These are phyloP conservation scores for Dasypogon diadema DNA, from an alignment of 2,888 invertebrate genomes.

Conservation along the genomic window DNA sequence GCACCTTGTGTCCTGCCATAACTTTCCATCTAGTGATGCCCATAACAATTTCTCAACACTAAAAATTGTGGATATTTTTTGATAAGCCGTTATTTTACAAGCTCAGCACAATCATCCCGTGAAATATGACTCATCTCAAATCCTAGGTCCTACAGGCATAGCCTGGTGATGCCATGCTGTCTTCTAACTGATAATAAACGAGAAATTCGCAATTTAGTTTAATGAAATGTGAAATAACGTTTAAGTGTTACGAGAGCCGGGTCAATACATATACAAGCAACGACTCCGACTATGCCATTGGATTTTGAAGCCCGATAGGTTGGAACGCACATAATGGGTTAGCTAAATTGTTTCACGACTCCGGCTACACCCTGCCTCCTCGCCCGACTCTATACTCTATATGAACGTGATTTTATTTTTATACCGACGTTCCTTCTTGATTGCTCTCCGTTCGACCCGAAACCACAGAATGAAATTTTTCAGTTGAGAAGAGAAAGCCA, in stretches of 20 bases:
- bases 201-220: conserved; percentile 50
- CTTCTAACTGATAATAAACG: conserved; percentile 44
- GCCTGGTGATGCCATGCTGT: neutral
- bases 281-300: neutral
- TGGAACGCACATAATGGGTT: conserved; percentile 33
- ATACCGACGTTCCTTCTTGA: conserved; percentile 13
- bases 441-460: conserved; percentile 22
- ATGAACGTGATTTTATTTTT: conserved; percentile 44
- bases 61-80: conserved; percentile 22
- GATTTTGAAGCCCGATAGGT: neutral
- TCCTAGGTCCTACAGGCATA: neutral
- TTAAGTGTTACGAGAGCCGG: conserved; percentile 17
- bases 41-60: conserved; percentile 32
- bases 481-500: conserved; percentile 20
- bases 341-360: conserved; percentile 36
- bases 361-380: neutral
- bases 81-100: conserved; percentile 19
- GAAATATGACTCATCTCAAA: conserved; percentile 19
- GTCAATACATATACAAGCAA: too few species aligned
- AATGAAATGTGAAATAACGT: conserved; percentile 51
- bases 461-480: conserved; percentile 48
- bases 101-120: conserved; percentile 30
- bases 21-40: conserved; percentile 2
- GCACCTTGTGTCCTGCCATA: conserved; percentile 7
- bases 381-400: neutral